Percentiles rank a stretch among this genome's conserved stretches.
Evolutionary conservation across 2,888 invertebrate species (phyloP).

Genomic region (Lathronympha strigana): DNA sequence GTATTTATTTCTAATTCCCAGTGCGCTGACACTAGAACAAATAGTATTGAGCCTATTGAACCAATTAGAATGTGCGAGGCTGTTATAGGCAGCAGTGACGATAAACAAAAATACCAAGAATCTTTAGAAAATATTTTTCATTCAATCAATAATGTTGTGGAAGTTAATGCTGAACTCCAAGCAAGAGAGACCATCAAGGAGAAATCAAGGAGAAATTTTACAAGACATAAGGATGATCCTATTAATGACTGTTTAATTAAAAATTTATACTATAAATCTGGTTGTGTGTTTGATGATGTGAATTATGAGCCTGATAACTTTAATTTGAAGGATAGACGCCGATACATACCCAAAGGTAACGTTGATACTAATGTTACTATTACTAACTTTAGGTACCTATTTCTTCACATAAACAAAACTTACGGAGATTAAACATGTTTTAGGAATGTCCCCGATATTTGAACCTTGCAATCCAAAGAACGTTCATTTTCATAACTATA

Average conservation of each 20-base stretch:
- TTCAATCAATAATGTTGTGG: slow-evolving; percentile 16
- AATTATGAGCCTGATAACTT: slow-evolving; percentile 51
- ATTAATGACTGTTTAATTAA: neutral
- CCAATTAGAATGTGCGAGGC: slow-evolving; percentile 60
- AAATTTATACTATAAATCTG: neutral
- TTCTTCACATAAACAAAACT: neutral
- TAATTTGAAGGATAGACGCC: slow-evolving; percentile 69
- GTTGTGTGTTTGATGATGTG: neutral
- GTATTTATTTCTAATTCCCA: slow-evolving; percentile 51
- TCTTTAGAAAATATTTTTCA: slow-evolving; percentile 22
- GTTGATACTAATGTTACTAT: neutral
- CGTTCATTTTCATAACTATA: slow-evolving; percentile 47
- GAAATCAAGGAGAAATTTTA: neutral
- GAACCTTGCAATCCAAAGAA: slow-evolving; percentile 60
- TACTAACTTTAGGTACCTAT: neutral
- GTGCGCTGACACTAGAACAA: slow-evolving; percentile 12
- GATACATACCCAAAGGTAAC: slow-evolving; percentile 85
- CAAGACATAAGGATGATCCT: neutral
- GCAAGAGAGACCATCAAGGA: neutral
- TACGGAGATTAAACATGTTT: slow-evolving; percentile 40
- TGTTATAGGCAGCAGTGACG: slow-evolving; percentile 36
- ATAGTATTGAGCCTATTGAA: slow-evolving; percentile 52
- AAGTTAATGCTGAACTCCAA: neutral
- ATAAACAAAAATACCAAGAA: neutral
- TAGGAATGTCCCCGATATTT: slow-evolving; percentile 83